Base-by-base conservation (phyloP, 2,888 invertebrate genomes). In the Cactoblastis cactorum region DNA sequence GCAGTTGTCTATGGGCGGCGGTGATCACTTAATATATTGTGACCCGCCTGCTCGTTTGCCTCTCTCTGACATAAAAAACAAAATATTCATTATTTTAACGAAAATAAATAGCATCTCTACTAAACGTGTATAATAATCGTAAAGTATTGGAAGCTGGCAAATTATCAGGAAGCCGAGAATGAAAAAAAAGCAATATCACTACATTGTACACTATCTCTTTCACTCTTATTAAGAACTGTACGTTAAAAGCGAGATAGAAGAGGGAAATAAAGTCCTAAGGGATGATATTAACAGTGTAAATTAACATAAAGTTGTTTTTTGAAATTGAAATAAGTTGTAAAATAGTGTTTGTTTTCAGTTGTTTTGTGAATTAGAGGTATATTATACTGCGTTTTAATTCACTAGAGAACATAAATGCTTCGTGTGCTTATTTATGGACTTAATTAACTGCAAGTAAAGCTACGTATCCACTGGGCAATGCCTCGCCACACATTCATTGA, bases 51-150 rank as follows among this genome's bases (percentile, higher is more conserved):
- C n/a, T n/a, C n/a, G n/a, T n/a, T n/a, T n/a, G n/a, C n/a, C n/a
- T n/a, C n/a, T n/a, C n/a, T n/a, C n/a, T n/a, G n/a, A n/a, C 48
- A 28, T 22, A 19, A 18, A 22, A 49, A 49, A 41, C 8, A 15
- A 41, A 39, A 32, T 49, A 39, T 41, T 49, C 38, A 41, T 49
- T 41, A 32, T 32, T 49, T 24, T 41, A 41, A 14, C 39, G 46
- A 49, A 39, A 48, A 49, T 18, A 49, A 28, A 37, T 41, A 49
- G 19, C 17, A 35, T 14, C 14, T 35, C 38, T 33, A 35, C 19
- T 50, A 50, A 50, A 45, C 11, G 50, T 35, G 35, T 22, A 50
- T 24, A 50, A 45, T 45, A 50, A 43, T 45, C 35, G 35, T 50
- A 50, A 49, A 50, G 50, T 43, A 50, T 34, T 14, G 22, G 35